Evolutionary conservation across 2,113 vertebrate species (phyloP), one percentile per base, ranked within the genome.

Genomic region (Camelus bactrianus): DNA sequence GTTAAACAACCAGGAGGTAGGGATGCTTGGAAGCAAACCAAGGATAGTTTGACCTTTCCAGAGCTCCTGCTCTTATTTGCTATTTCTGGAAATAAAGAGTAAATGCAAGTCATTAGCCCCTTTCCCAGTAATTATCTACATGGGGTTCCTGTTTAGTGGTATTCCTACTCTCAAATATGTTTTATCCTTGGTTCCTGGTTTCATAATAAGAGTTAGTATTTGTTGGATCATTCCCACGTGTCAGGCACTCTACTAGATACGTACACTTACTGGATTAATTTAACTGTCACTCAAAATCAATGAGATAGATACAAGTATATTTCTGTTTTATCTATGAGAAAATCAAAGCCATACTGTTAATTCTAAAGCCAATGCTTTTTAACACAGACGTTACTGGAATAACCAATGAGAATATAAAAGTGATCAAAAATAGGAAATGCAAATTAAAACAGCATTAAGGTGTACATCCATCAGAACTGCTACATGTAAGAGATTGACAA

Each of bases 41-140:
- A 48, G 17, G 14, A 64, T 58, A 42, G 9, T 62, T 67, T 52
- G 88, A 81, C 35, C 19, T 73, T 26, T 15, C 87, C 8, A 85
- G 8, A 26, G 3, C 5, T 79, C 56, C 73, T 12, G 11, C 3
- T 67, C 46, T 48, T 54, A 28, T 46, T 83, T 69, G 48, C 12
- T 76, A 56, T 60, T 93, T 92, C 70, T 85, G 42, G 30, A 85
- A 93, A 85, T 46, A 75, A 67, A 89, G 62, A 77, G 48, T 60
- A 90, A 91, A 85, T 35, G 26, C 13, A 93, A 75, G 13, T 69
- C 26, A 52, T 35, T 62, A 48, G 76, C 58, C 72, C 82, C 12
- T 77, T 81, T 58, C 65, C 58, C 72, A 82, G 73, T 93, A 96
- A 93, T 50, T 19, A 13, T 20, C 72, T 19, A 65, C 19, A 65